Percentiles rank a stretch among this genome's conserved stretches.
phyloP scores from a whole-genome alignment of 92 coral and sea anemone species.

The Palythoa grandis region DNA sequence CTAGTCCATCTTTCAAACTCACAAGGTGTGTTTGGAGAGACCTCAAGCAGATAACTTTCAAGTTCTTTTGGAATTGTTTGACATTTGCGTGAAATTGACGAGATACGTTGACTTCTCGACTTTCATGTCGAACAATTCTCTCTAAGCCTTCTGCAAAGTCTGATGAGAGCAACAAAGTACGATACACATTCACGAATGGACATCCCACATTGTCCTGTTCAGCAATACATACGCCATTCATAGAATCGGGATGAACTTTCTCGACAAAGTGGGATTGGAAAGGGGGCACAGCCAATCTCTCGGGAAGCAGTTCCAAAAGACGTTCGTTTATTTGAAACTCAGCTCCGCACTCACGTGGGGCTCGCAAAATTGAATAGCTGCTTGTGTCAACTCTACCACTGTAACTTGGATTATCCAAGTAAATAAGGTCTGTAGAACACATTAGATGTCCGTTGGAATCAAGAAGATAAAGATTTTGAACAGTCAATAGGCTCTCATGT shows the following conservation, averaged over 20 bases:
- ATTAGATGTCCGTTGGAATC: slow-evolving; percentile 50
- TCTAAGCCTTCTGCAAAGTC: slow-evolving; percentile 57
- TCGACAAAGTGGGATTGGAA: slow-evolving; percentile 60
- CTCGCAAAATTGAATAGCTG: slow-evolving; percentile 54
- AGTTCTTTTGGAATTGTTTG: neutral
- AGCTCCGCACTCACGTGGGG: slow-evolving; percentile 34
- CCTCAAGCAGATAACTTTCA: slow-evolving; percentile 70
- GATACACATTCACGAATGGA: slow-evolving; percentile 40
- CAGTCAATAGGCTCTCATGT: neutral
- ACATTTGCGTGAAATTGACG: neutral
- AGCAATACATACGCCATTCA: slow-evolving; percentile 58
- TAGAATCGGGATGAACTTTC: slow-evolving; percentile 68
- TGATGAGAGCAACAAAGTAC: slow-evolving; percentile 52
- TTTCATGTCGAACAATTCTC: slow-evolving; percentile 24
- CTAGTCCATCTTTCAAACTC: slow-evolving; percentile 33
- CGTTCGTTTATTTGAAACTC: neutral
- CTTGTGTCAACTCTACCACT: slow-evolving; percentile 38
- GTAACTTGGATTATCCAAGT: slow-evolving; percentile 50
- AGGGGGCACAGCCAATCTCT: slow-evolving; percentile 44
- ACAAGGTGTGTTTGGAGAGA: slow-evolving; percentile 61
- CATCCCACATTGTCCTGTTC: slow-evolving; percentile 52
- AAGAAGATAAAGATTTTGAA: slow-evolving; percentile 71
- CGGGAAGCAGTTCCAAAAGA: slow-evolving; percentile 58
- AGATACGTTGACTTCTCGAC: neutral
- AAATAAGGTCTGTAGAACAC: slow-evolving; percentile 57